These are phyloP conservation scores for Gerris lacustris DNA, from an alignment of 2,888 invertebrate genomes.

Conservation along the genomic window DNA sequence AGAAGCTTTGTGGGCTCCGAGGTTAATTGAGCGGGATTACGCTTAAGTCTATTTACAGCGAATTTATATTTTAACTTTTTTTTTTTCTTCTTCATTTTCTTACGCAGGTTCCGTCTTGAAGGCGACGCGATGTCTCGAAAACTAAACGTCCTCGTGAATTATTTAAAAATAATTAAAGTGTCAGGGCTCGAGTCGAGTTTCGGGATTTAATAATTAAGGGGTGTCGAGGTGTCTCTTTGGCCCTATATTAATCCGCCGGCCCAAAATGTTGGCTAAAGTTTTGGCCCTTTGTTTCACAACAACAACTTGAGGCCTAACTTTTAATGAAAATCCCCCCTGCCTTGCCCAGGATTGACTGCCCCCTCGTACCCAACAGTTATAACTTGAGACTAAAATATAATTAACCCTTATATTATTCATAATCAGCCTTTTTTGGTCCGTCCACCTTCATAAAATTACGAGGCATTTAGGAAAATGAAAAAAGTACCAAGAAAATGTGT, in stretches of 20 bases:
- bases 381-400: slow-evolving; percentile 5
- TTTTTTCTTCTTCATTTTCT: not conserved
- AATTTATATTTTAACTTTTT: not conserved
- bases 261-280: not conserved
- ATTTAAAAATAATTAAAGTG: slow-evolving; percentile 5
- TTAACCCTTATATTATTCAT: slow-evolving; percentile 1
- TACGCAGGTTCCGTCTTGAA: not conserved
- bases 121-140: not conserved
- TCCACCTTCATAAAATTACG: not conserved
- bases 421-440: not conserved
- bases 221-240: slow-evolving; percentile 1
- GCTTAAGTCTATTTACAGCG: not conserved
- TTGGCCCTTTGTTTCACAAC: slow-evolving; percentile 1
- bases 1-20: not conserved
- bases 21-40: not conserved
- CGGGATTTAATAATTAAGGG: slow-evolving; percentile 3
- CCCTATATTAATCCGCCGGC: not conserved
- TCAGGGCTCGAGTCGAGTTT: not conserved
- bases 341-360: not conserved
- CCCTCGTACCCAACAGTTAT: not conserved
- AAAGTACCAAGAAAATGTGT: no score
- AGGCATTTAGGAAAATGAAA: no score
- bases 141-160: not conserved
- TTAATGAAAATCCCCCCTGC: slow-evolving; percentile 4
- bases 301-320: not conserved